These are phyloP conservation scores for Eurystomus gularis DNA, from an alignment of 2,113 vertebrate genomes.

Conservation along the genomic window DNA sequence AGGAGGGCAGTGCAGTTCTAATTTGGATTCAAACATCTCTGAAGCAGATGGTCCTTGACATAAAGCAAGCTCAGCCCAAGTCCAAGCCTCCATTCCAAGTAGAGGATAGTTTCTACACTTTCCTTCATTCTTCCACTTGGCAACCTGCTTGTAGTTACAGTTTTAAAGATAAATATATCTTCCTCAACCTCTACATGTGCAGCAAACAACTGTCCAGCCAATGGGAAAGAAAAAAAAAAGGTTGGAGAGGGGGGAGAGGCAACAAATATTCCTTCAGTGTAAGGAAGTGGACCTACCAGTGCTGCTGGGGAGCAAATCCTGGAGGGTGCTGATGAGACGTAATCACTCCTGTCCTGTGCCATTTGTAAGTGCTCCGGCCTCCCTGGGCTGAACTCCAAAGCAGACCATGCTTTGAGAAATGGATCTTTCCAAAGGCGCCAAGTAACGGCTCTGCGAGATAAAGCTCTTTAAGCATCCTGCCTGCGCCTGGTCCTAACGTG, in stretches of 20 bases:
- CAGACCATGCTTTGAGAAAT: not conserved
- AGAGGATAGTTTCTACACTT: not conserved
- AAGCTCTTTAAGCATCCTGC: not conserved
- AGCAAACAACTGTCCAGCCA: not conserved
- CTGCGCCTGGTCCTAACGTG: accelerated
- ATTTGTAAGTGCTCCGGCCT: not conserved
- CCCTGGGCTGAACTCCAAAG: not conserved
- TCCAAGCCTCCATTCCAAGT: too few species aligned
- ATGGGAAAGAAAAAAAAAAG: accelerated
- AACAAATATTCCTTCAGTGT: not conserved
- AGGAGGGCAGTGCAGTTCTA: constrained; percentile 70
- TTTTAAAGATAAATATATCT: not conserved
- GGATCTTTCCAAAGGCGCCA: not conserved
- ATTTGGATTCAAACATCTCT: not conserved
- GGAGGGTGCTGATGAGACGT: not conserved
- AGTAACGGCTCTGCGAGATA: not conserved
- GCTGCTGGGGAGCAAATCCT: not conserved
- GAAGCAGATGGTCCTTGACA: not conserved
- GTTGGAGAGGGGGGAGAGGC: accelerated
- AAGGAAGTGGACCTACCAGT: not conserved
- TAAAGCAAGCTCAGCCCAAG: not conserved
- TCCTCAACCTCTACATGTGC: not conserved
- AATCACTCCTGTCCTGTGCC: not conserved
- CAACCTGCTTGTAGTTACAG: not conserved
- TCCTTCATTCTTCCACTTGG: not conserved